Percentiles rank a stretch among this genome's conserved stretches.
phyloP scores from a whole-genome alignment of 2,113 vertebrate species.

The Oxyura jamaicensis region DNA sequence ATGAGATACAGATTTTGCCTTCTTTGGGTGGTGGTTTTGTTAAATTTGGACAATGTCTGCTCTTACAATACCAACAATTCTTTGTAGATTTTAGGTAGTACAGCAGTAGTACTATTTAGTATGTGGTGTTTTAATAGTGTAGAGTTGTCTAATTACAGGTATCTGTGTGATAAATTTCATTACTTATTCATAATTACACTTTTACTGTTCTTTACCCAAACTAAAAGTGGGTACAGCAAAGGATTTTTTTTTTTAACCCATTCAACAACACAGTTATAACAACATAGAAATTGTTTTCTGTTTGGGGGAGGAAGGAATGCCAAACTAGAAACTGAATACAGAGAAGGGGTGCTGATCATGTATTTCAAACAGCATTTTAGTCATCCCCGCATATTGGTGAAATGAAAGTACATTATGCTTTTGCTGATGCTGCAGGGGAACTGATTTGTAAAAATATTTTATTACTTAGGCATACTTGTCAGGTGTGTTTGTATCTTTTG shows the following conservation, averaged over 20 bases:
- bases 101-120: not conserved
- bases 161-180: not conserved
- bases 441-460: not conserved
- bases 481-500: not conserved
- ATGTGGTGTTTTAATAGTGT: not conserved
- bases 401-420: not conserved
- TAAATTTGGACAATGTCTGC: not conserved
- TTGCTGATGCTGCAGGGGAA: not conserved
- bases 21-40: not conserved
- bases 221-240: not conserved
- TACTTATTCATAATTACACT: accelerated
- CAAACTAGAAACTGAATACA: not conserved
- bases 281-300: not conserved
- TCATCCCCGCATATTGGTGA: not conserved
- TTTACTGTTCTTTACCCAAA: not conserved
- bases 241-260: not conserved
- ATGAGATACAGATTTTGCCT: not conserved
- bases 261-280: not conserved
- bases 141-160: not conserved
- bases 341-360: not conserved
- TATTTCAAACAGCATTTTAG: not conserved
- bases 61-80: not conserved
- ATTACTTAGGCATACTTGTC: not conserved
- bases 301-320: not conserved
- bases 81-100: accelerated